phyloP scores from a whole-genome alignment of 23 tunicate genomes.

The Ciona savignyi region DNA sequence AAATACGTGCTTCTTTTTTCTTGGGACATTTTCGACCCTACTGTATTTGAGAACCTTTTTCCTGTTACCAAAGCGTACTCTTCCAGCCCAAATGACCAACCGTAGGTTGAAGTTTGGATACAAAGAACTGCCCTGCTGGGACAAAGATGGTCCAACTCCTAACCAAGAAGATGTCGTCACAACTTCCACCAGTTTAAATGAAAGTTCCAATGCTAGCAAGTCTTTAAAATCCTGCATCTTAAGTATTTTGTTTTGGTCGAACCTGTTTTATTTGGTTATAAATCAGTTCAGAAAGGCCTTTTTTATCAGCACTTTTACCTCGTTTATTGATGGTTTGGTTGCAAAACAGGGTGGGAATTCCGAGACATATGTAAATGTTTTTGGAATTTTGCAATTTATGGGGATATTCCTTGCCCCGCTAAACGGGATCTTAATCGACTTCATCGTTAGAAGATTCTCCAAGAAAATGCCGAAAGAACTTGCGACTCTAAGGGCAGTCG shows the following conservation, averaged over 20 bases:
- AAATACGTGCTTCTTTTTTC: neutral
- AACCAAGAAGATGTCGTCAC: neutral
- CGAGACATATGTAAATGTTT: neutral
- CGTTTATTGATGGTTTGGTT: neutral
- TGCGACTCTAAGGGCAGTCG: neutral
- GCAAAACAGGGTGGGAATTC: neutral
- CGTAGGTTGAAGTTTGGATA: neutral
- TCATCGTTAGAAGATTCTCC: neutral
- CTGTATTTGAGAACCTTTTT: neutral
- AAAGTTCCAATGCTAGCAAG: neutral
- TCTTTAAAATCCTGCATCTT: neutral
- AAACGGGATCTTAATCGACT: neutral
- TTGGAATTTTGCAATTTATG: neutral
- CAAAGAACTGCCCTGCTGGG: neutral
- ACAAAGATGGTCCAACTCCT: neutral
- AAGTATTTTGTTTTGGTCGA: neutral
- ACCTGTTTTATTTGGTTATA: neutral
- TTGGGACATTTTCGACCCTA: neutral
- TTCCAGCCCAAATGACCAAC: neutral
- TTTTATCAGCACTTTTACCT: neutral
- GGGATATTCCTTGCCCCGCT: neutral
- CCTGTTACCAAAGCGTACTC: neutral
- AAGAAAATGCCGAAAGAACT: slow-evolving; percentile 2
- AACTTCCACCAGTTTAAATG: neutral
- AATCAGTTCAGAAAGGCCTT: neutral